Evolutionary conservation across 2,797 vertebrate genomes (phyloP).

Genomic region (Notoglanidium macrostoma): DNA sequence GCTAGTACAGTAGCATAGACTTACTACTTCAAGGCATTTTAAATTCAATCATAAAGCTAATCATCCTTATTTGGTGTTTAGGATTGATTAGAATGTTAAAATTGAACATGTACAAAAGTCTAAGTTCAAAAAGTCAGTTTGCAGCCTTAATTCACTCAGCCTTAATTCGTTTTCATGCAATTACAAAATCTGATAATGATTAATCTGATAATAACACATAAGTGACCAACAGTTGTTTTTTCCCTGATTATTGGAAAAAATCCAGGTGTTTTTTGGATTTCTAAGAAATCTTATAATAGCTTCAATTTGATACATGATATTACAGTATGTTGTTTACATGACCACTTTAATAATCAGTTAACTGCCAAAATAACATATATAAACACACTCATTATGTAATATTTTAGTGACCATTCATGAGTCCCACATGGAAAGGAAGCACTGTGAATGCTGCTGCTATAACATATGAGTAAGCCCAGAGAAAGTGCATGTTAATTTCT

Average conservation of each 20-base stretch:
- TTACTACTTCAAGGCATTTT: background rate
- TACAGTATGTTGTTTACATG: background rate
- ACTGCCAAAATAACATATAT: background rate
- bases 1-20: background rate
- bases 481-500: background rate
- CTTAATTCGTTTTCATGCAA: background rate
- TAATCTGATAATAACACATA: background rate
- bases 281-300: background rate
- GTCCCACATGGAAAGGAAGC: background rate
- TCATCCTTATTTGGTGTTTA: background rate
- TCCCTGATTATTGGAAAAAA: background rate
- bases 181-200: background rate
- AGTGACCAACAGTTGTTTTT: background rate
- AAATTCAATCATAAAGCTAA: background rate
- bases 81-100: background rate
- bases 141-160: background rate
- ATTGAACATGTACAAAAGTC: background rate
- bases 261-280: background rate
- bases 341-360: background rate
- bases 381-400: background rate
- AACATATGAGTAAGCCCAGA: background rate
- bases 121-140: background rate
- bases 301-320: background rate
- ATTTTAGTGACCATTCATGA: background rate
- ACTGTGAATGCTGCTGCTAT: background rate